Base-by-base conservation (phyloP, 2,113 vertebrate species). In the Charina bottae region DNA sequence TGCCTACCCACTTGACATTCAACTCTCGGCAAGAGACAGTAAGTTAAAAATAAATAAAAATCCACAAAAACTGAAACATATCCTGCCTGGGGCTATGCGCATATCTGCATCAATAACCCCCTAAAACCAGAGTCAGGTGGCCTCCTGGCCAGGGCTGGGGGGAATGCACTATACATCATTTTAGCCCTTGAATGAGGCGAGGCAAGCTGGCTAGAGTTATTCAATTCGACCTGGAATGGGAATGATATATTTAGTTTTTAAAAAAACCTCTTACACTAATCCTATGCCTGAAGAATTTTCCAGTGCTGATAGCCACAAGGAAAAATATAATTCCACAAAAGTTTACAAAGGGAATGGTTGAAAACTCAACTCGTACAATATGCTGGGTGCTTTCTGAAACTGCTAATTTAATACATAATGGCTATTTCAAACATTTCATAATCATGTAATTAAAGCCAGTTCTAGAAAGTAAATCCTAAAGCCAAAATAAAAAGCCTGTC, bases 371-470 rank as follows among this genome's bases (percentile, higher is more conserved):
- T 85, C 46, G 91, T 21, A 91, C 85, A 83, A 60, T 90, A 90
- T 92, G 93, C 86, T 92, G 58, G 26, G 91, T 85, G 68, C 49
- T 86, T 93, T 15, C 90, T 93, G 55, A 92, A 94, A 95, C 93
- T 90, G 94, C 5, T 90, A 19, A 85, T 92, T 68, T 95, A 78
- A 92, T 87, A 72, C 90, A 2, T 85, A 21, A 85, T 94, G 78
- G 46, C 49, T 64, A 60, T 0, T 0, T 88, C 26, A 21, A 13
- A 84, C 26, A 72, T 95, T 96, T 92, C 8, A 0, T 94, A 96
- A 95, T 19, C n/a, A 83, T 53, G 28, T 94, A 94, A 95, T 95
- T 87, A 91, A 55, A 95, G 96, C 94, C 95, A 92, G 92, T 95
- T 95, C 92, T 93, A 89, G 94, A 84, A 83, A 58, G 12, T 68